Percentiles rank a stretch among this genome's conserved stretches.
Conservation (phyloP, 2,113 vertebrate genomes). For the Malurus elegans region DNA sequence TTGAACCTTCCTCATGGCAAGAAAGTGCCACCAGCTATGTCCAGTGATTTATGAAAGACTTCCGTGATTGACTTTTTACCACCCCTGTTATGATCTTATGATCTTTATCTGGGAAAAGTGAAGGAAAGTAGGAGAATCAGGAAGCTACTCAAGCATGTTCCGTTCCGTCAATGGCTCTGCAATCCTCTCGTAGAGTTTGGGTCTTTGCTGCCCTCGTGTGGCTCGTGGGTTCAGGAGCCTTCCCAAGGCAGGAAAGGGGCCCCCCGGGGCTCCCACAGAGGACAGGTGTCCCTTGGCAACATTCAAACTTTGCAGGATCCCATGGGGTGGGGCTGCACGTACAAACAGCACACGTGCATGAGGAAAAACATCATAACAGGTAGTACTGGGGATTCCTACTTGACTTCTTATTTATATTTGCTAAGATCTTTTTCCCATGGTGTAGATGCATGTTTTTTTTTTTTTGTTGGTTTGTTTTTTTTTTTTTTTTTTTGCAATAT, state of each 20-base stretch:
- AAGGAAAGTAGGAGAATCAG: neutral
- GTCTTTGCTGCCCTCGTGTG: conserved; percentile 3
- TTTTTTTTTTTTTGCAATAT: neutral
- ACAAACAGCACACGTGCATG: neutral
- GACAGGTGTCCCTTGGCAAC: neutral
- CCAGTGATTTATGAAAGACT: neutral
- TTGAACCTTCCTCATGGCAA: neutral
- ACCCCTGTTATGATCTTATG: neutral
- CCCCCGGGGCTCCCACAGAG: accelerated
- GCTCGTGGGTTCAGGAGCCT: neutral
- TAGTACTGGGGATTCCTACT: neutral
- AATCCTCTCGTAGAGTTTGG: no score
- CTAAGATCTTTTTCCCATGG: neutral
- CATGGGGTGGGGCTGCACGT: neutral
- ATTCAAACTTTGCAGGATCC: accelerated
- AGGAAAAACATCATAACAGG: neutral
- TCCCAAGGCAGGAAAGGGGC: neutral
- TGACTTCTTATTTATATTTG: neutral
- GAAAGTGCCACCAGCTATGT: neutral
- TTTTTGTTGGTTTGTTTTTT: no score
- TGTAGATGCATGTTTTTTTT: neutral
- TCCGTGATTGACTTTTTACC: neutral
- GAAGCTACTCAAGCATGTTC: neutral
- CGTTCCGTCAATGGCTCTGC: accelerated
- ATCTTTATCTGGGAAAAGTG: neutral